Conservation (phyloP, 2,797 vertebrate species). For the Neosilurus mollespiculum region DNA sequence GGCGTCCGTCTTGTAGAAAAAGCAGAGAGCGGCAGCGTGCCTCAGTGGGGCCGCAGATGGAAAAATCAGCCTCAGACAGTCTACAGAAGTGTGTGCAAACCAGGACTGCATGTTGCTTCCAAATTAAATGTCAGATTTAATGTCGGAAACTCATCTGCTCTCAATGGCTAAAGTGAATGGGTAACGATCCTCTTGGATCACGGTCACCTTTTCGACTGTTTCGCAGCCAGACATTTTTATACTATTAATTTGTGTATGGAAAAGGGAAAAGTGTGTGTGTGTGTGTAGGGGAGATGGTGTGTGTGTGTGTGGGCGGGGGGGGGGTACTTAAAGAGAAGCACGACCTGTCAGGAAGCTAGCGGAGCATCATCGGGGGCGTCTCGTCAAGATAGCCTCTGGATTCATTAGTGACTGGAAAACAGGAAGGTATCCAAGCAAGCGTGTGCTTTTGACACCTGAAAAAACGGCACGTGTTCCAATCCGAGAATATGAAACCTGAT, state of each 20-base stretch:
- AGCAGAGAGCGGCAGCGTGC: conserved; percentile 70
- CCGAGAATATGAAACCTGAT: conserved; percentile 51
- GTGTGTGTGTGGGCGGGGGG: not conserved
- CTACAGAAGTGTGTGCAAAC: conserved; percentile 59
- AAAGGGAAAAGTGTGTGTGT: not conserved
- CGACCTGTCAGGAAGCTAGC: conserved; percentile 42
- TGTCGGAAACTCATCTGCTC: conserved; percentile 43
- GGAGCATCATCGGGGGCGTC: conserved; percentile 54
- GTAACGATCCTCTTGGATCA: not conserved
- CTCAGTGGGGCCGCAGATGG: conserved; percentile 66
- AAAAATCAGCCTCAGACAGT: conserved; percentile 63
- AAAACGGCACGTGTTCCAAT: conserved; percentile 57
- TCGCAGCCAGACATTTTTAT: not conserved
- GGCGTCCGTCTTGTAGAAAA: conserved; percentile 70
- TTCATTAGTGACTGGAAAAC: conserved; percentile 46
- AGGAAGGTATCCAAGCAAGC: conserved; percentile 43
- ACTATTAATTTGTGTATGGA: not conserved
- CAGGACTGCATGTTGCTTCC: conserved; percentile 47
- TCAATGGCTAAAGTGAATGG: not conserved
- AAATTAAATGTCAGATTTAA: conserved; percentile 60
- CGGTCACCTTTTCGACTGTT: not conserved
- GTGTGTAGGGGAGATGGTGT: not conserved
- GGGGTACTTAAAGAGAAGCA: conserved; percentile 14
- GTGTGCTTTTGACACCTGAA: conserved; percentile 61
- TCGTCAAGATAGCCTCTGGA: conserved; percentile 52